These are phyloP conservation scores for Eulacestoma nigropectus DNA, from an alignment of 2,113 vertebrate genomes.

Conservation along the genomic window DNA sequence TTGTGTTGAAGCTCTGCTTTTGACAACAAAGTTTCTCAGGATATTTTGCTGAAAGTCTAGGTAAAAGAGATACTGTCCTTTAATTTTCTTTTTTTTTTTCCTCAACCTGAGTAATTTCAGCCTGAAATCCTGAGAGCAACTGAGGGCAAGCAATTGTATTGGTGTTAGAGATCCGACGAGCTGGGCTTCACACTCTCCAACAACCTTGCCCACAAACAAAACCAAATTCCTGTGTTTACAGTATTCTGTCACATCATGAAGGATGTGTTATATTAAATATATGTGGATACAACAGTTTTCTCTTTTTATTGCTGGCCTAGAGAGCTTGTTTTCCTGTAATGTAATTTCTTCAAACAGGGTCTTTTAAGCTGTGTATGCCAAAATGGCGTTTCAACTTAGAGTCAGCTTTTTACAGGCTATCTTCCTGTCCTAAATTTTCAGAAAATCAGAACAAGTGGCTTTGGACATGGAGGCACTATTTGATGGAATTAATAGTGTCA, in stretches of 20 bases:
- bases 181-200: neutral
- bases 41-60: neutral
- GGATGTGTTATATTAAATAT: neutral
- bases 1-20: neutral
- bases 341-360: neutral
- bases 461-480: neutral
- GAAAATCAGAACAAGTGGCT: neutral
- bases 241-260: neutral
- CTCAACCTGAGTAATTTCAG: neutral
- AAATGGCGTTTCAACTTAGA: neutral
- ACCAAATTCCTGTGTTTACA: neutral
- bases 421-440: neutral
- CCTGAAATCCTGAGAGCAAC: neutral
- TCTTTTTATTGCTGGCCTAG: neutral
- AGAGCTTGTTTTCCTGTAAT: neutral
- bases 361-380: neutral
- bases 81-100: too few relatives aligned
- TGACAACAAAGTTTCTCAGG: neutral
- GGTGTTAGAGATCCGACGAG: neutral
- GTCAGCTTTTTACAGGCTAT: neutral
- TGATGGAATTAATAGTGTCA: neutral
- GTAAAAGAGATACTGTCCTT: neutral
- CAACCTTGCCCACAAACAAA: neutral
- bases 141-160: neutral
- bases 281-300: neutral